A percentile compares a stretch with the other conserved stretches of the same genome.
Evolutionary conservation across 2,797 vertebrate species (phyloP).

Genomic region (Centropyge bicolor): DNA sequence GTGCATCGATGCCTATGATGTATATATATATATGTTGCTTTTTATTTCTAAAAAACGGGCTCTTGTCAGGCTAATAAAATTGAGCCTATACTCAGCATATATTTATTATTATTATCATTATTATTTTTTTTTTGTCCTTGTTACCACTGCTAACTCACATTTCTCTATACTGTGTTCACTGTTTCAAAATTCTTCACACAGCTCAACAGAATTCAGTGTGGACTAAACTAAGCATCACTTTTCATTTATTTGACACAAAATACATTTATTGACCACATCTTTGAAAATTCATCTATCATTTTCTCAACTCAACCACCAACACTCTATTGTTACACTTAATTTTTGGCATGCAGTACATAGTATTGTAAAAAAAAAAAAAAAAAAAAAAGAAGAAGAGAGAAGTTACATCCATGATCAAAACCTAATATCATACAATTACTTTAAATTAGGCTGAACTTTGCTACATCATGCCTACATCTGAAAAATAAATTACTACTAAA

Average conservation of each 20-base stretch:
- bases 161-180: not conserved
- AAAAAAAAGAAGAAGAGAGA: too few relatives aligned
- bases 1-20: conserved; percentile 22
- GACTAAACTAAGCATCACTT: not conserved
- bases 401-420: not conserved
- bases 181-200: not conserved
- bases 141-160: not conserved
- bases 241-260: not conserved
- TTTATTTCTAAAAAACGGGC: conserved; percentile 26
- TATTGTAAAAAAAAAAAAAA: too few relatives aligned
- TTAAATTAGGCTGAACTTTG: not conserved
- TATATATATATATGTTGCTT: conserved; percentile 10
- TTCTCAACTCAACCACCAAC: not conserved
- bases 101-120: conserved; percentile 45
- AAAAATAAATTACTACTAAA: too few relatives aligned
- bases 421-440: not conserved
- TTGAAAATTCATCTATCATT: not conserved
- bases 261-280: not conserved
- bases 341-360: not conserved
- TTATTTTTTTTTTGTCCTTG: not conserved
- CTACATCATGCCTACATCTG: not conserved
- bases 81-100: conserved; percentile 4
- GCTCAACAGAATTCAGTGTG: not conserved
- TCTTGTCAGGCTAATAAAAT: conserved; percentile 16
- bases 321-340: not conserved